phyloP scores from a whole-genome alignment of 2,113 vertebrate species.

The Podarcis raffonei region DNA sequence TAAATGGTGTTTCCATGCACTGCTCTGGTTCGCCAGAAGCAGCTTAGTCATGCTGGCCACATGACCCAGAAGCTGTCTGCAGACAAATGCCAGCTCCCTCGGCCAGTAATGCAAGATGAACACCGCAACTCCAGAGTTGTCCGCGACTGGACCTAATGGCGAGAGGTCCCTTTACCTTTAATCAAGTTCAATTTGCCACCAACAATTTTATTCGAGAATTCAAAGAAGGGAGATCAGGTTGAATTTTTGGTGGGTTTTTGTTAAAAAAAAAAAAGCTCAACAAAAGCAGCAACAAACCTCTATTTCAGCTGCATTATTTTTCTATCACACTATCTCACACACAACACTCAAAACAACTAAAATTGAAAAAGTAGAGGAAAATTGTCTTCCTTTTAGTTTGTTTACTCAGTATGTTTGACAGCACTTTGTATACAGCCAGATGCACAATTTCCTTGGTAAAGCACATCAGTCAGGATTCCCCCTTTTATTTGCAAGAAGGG shows the following conservation, averaged over 20 bases:
- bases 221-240: slow-evolving; percentile 11
- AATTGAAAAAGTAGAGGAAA: slow-evolving; percentile 42
- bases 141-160: too few species aligned
- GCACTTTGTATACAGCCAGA: slow-evolving; percentile 37
- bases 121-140: too few species aligned
- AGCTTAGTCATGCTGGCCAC: too few species aligned
- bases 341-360: slow-evolving; percentile 31
- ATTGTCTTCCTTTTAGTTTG: slow-evolving; percentile 23
- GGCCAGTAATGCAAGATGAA: too few species aligned
- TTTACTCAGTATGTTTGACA: slow-evolving; percentile 33
- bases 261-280: too few species aligned
- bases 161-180: background rate
- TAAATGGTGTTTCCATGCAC: too few species aligned
- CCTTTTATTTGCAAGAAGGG: slow-evolving; percentile 31
- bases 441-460: slow-evolving; percentile 41
- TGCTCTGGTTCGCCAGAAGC: too few species aligned
- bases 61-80: too few species aligned
- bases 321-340: slow-evolving; percentile 34
- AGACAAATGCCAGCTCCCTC: too few species aligned
- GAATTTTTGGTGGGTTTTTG: too few species aligned
- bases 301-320: slow-evolving; percentile 8
- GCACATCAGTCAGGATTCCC: slow-evolving; percentile 4
- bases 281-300: background rate
- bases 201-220: background rate
- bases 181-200: slow-evolving; percentile 7